Percentiles rank a stretch among this genome's conserved stretches.
phyloP scores from a whole-genome alignment of 2,113 vertebrate genomes.

The Camelus bactrianus region DNA sequence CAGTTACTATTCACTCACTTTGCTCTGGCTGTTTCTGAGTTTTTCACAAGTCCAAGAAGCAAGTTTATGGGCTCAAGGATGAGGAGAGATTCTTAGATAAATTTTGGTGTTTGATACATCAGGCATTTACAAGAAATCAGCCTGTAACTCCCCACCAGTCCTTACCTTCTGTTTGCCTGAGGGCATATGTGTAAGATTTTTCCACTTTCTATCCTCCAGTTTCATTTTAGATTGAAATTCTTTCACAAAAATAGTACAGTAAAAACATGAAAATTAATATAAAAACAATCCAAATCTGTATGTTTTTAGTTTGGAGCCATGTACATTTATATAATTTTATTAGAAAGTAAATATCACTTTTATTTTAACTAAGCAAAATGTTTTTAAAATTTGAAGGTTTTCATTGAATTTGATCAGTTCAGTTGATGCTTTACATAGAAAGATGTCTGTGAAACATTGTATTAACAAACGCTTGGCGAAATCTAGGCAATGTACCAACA shows the following conservation, averaged over 20 bases:
- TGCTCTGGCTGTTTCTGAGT: no score
- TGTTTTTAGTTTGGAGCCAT: not conserved
- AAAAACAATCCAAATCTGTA: not conserved
- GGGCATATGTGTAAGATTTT: no score
- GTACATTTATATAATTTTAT: not conserved
- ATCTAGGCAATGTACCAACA: not conserved
- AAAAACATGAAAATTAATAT: not conserved
- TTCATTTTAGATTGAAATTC: no score
- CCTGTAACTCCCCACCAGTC: no score
- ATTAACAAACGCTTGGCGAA: not conserved
- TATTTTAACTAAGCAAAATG: not conserved
- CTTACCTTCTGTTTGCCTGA: no score
- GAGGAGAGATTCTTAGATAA: no score
- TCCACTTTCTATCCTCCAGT: no score
- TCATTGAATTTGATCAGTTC: not conserved
- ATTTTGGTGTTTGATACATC: no score
- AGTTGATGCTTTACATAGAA: not conserved
- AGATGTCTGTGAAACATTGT: not conserved
- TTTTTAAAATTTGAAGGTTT: not conserved
- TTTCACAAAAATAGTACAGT: not conserved
- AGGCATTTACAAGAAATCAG: no score
- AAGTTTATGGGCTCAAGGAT: no score
- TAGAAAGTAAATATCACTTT: not conserved
- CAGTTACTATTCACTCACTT: no score
- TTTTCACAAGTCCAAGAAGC: no score